Conservation (phyloP, 2,113 vertebrate species). For the Gobius niger region DNA sequence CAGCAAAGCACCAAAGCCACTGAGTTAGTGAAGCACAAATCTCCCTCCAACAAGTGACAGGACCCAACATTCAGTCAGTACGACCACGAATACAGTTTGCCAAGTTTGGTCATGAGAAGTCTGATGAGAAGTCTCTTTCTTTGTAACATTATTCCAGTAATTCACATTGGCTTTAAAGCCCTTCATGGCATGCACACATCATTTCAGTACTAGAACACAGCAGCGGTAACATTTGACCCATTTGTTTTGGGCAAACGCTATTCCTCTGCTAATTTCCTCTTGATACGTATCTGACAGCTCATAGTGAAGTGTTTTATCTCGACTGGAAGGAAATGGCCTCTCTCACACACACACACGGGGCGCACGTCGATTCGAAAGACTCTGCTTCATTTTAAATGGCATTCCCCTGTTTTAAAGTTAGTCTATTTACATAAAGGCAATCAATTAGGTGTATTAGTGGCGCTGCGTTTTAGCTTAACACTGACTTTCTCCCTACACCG, state of each 20-base stretch:
- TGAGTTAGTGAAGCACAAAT: no score
- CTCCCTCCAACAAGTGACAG: no score
- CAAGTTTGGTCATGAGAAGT: no score
- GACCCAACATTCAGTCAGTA: no score
- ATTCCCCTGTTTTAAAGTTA: conserved; percentile 49
- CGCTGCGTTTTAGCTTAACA: conserved; percentile 45
- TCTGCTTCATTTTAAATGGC: conserved; percentile 62
- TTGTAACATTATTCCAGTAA: no score
- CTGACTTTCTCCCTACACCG: conserved; percentile 36
- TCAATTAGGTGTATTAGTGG: conserved; percentile 68
- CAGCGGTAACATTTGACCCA: conserved; percentile 69
- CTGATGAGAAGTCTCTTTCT: no score
- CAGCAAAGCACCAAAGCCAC: no score
- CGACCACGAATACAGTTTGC: no score
- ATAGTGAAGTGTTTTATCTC: conserved; percentile 76
- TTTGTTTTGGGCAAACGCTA: conserved; percentile 76
- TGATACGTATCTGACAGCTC: conserved; percentile 79
- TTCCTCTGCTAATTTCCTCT: conserved; percentile 77
- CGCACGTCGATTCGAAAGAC: conserved; percentile 67
- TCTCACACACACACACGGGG: conserved; percentile 51
- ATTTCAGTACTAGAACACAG: conserved; percentile 10
- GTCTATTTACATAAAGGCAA: conserved; percentile 74
- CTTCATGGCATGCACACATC: no score
- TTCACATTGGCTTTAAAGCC: no score
- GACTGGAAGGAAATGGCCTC: conserved; percentile 70